Evolutionary conservation across 2,797 vertebrate species (phyloP), one percentile per base, ranked within the genome.

Genomic region (Urophycis tenuis): DNA sequence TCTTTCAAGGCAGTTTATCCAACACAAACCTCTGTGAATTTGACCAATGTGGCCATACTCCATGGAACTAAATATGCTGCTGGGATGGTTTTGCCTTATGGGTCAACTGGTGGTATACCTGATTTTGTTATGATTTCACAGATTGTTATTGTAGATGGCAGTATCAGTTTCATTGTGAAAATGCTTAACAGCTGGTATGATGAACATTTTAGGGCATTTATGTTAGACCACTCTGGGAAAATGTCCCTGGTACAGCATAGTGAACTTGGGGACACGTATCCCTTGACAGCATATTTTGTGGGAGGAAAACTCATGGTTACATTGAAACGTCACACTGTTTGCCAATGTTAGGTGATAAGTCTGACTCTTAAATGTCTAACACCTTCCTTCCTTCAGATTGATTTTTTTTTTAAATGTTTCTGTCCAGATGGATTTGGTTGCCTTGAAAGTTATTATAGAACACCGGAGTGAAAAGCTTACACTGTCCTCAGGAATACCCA

Each of bases 381-480:
- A 53, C 31, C 39, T 72, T 6, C 71, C n/a, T 73, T 77, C 35
- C 6, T 71, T 45, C 36, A 71, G 35, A 3, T 41, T 78, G 14
- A 41, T n/a, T 17, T 67, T 29, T 35, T 32, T 12, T 36, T n/a
- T n/a, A n/a, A n/a, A n/a, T 77, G 10, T 76, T 81, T 81, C 74
- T 15, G 15, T 41, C 15, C n/a, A 83, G 75, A 82, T 80, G 80
- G 71, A 77, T 64, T 19, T 1, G 19, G 73, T 78, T 80, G 81
- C 45, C 17, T 25, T 85, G 67, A 83, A 83, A 31, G n/a, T n/a
- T n/a, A n/a, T n/a, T n/a, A n/a, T n/a, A n/a, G n/a, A n/a, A n/a
- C n/a, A n/a, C n/a, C n/a, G n/a, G n/a, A n/a, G n/a, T n/a, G n/a
- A n/a, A n/a, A n/a, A n/a, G n/a, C n/a, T n/a, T n/a, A n/a, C n/a